phyloP scores from a whole-genome alignment of 2,797 vertebrate genomes.

The Podarcis siculus region DNA sequence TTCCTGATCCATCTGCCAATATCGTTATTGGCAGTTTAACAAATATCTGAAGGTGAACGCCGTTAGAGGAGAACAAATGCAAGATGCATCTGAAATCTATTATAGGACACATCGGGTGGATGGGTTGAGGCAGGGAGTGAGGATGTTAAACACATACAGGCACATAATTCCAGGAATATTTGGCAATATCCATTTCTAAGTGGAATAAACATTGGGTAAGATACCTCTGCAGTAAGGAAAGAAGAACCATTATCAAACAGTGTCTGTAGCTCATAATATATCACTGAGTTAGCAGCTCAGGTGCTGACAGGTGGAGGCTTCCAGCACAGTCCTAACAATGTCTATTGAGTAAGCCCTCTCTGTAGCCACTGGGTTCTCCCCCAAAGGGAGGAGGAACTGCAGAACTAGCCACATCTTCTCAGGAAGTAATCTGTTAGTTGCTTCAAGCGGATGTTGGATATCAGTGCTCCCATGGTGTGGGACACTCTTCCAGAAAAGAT shows the following conservation, averaged over 20 bases:
- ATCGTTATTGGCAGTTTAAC: slow-evolving; percentile 38
- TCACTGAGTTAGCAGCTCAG: neutral
- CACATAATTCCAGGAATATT: neutral
- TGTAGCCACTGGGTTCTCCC: neutral
- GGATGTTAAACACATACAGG: slow-evolving; percentile 1
- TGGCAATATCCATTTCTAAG: neutral
- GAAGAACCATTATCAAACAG: neutral
- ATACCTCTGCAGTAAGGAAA: neutral
- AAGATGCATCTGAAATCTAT: slow-evolving; percentile 25
- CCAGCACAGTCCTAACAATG: too few relatives aligned
- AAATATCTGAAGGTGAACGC: slow-evolving; percentile 45
- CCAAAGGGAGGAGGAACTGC: neutral
- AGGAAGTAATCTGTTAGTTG: too few relatives aligned
- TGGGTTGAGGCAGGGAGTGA: neutral
- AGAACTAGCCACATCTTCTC: neutral
- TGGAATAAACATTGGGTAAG: neutral
- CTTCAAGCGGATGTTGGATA: too few relatives aligned
- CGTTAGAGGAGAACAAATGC: slow-evolving; percentile 14
- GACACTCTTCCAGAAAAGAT: too few relatives aligned
- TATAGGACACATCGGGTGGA: neutral
- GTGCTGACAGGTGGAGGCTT: neutral
- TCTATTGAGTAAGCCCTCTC: too few relatives aligned
- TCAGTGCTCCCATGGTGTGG: too few relatives aligned
- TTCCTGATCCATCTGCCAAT: slow-evolving; percentile 37
- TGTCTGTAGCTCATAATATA: neutral